Evolutionary conservation across 1,140 invertebrate genomes (phyloP).

Genomic region (Halyomorpha halys): DNA sequence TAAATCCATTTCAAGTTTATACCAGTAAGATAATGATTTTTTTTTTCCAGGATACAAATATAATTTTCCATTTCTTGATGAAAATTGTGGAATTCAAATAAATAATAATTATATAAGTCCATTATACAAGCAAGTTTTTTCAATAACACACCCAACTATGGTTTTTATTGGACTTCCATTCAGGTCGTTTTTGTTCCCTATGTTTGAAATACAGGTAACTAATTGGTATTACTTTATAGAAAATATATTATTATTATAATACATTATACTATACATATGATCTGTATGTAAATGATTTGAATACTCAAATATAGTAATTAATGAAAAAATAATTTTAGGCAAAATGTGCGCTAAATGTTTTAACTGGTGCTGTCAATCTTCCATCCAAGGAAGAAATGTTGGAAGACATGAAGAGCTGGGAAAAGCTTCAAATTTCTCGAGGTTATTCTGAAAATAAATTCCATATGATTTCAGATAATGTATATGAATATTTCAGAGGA

Average conservation of each 20-base stretch:
- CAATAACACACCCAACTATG: constrained; percentile 64
- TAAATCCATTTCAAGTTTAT: too few relatives aligned
- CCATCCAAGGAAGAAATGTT: background rate
- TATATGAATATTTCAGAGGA: background rate
- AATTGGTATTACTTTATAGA: too few relatives aligned
- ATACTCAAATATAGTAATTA: too few relatives aligned
- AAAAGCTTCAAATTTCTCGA: background rate
- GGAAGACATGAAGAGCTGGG: background rate
- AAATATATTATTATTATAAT: too few relatives aligned
- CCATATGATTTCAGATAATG: background rate
- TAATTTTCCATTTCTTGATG: constrained; percentile 65
- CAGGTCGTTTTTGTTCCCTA: constrained; percentile 69
- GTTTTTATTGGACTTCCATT: constrained; percentile 70
- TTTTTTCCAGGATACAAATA: constrained; percentile 59
- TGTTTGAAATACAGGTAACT: constrained; percentile 73
- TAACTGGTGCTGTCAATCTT: background rate
- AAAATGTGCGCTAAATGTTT: background rate
- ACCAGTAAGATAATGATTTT: background rate
- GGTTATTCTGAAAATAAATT: background rate
- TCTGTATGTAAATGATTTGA: too few relatives aligned
- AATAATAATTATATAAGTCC: constrained; percentile 69
- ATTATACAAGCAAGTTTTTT: constrained; percentile 77
- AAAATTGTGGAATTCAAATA: constrained; percentile 56
- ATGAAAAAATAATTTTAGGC: background rate
- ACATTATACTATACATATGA: too few relatives aligned